Evolutionary conservation across 2,797 vertebrate species (phyloP), one percentile per base, ranked within the genome.

Genomic region (Acanthurus leucopareius): DNA sequence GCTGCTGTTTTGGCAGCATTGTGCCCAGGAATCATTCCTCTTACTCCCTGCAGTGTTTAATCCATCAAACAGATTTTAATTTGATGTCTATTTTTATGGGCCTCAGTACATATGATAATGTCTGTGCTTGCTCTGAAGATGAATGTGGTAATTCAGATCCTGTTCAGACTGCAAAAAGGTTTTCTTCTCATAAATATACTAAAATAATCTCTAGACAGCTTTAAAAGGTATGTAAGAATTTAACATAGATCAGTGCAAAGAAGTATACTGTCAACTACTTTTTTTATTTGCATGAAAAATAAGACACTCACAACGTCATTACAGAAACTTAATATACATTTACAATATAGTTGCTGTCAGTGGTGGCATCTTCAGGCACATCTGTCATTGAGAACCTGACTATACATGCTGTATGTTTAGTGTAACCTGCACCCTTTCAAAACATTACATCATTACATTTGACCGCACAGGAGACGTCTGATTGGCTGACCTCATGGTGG

Each of bases 401-500:
- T 54, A 32, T 17, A 52, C 2, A 8, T 32, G 61, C 54, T 56
- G 9, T 25, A 25, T 11, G n/a, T 57, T 83, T 49, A 66, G 59
- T 64, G 42, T 32, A 56, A 59, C 40, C 54, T 64, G 45, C 67
- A 6, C 61, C 54, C 51, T 15, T 45, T 22, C 44, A 81, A 47
- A 80, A 52, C 61, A 85, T 90, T 79, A 84, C 88, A 89, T 89
- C 32, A 59, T 65, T 65, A 40, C 51, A 59, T 22, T 83, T 75
- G 40, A 52, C 62, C 67, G 45, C 44, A n/a, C 52, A 69, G 62
- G 35, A 71, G 62, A 48, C 16, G 19, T 81, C 61, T 73, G 80
- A 93, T 93, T 93, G 92, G 90, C 66, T 78, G 85, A 85, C 83
- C 65, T 72, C 60, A 35, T 17, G 22, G 59, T 42, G 79, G 88